Percentiles rank a stretch among this genome's conserved stretches.
Conservation (phyloP, 2,888 invertebrate species). For the Brachynemurus nebulosus region DNA sequence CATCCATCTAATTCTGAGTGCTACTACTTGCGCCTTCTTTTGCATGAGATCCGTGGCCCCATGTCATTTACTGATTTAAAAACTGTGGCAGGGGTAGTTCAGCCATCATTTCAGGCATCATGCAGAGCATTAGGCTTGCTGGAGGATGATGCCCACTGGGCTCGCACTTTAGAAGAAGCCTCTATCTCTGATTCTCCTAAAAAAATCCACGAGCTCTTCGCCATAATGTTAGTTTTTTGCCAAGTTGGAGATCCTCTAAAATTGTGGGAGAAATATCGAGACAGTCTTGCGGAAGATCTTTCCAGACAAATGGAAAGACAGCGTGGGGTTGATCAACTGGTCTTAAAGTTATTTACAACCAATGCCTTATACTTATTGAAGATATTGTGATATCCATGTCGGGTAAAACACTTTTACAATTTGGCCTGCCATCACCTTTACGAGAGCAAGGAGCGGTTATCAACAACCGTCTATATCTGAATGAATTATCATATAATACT, state of each 20-base stretch:
- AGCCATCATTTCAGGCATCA: slow-evolving; percentile 20
- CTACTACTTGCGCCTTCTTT: slow-evolving; percentile 16
- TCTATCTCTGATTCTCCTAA: slow-evolving; percentile 15
- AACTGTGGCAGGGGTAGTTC: slow-evolving; percentile 21
- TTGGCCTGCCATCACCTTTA: slow-evolving; percentile 16
- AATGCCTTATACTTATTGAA: slow-evolving; percentile 14
- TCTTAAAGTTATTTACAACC: slow-evolving; percentile 14
- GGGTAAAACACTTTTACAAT: slow-evolving; percentile 14
- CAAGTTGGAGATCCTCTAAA: slow-evolving; percentile 12
- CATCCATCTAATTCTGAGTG: slow-evolving; percentile 13
- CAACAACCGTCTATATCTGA: slow-evolving; percentile 1
- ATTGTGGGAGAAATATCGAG: slow-evolving; percentile 19
- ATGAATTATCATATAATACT: neutral
- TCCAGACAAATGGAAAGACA: slow-evolving; percentile 4
- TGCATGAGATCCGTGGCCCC: slow-evolving; percentile 22
- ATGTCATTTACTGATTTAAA: slow-evolving; percentile 23
- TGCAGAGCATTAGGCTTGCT: slow-evolving; percentile 22
- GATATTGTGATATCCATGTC: slow-evolving; percentile 15
- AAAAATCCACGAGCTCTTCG: slow-evolving; percentile 17
- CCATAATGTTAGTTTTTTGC: slow-evolving; percentile 17
- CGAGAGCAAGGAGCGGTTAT: slow-evolving; percentile 2
- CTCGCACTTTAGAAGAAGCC: slow-evolving; percentile 20
- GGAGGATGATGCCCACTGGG: slow-evolving; percentile 26
- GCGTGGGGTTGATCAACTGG: neutral
- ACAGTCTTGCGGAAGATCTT: slow-evolving; percentile 20